Evolutionary conservation across 1,140 invertebrate species (phyloP).

Genomic region (Halictus rubicundus): DNA sequence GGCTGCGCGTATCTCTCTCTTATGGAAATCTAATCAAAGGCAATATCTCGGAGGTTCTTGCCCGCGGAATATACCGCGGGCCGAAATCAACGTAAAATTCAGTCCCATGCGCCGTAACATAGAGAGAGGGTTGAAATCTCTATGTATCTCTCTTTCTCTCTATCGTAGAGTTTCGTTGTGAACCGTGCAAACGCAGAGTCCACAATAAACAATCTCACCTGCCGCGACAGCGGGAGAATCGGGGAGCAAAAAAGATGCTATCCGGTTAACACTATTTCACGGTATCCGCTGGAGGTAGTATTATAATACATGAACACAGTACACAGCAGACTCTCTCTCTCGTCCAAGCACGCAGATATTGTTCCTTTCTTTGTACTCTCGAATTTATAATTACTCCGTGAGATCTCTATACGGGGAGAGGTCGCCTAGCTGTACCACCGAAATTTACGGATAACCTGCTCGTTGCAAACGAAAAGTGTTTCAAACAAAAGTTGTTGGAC

Average conservation of each 20-base stretch:
- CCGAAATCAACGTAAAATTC: conserved; percentile 25
- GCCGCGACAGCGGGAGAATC: too few relatives aligned
- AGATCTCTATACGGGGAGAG: conserved; percentile 33
- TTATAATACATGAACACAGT: too few relatives aligned
- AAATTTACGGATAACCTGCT: too few relatives aligned
- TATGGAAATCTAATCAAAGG: conserved; percentile 41
- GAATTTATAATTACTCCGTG: conserved; percentile 37
- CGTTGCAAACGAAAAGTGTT: too few relatives aligned
- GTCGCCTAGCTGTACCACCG: too few relatives aligned
- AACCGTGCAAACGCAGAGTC: neutral
- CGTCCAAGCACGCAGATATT: neutral
- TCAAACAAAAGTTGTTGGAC: too few relatives aligned
- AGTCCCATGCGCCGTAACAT: conserved; percentile 37
- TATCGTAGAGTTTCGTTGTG: neutral
- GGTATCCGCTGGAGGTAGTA: conserved; percentile 15
- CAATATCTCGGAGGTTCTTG: conserved; percentile 24
- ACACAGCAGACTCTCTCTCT: conserved; percentile 18
- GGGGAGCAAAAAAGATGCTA: too few relatives aligned
- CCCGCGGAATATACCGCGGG: neutral
- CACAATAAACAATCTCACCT: neutral
- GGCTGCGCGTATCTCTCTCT: conserved; percentile 9
- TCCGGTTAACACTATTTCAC: neutral
- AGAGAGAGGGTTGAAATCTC: neutral
- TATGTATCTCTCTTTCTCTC: neutral
- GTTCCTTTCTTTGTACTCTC: conserved; percentile 54